Conservation (phyloP, 2,113 vertebrate species). For the Lonchura striata region DNA sequence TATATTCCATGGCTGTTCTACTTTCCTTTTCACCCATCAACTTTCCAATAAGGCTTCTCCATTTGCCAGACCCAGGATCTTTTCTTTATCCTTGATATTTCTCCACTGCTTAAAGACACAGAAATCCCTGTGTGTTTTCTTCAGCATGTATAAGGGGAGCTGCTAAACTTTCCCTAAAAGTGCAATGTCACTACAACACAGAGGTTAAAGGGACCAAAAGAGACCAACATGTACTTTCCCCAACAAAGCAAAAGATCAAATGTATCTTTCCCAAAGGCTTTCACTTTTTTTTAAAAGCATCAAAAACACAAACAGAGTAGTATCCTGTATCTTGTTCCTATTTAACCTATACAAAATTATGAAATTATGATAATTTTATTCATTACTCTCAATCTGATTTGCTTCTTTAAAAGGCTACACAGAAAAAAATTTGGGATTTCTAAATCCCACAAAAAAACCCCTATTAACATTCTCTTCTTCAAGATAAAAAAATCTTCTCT, state of each 20-base stretch:
- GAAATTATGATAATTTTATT: not conserved
- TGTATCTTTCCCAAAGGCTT: accelerated
- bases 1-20: not conserved
- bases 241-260: not conserved
- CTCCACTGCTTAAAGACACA: not conserved
- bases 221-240: not conserved
- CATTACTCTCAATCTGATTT: not conserved
- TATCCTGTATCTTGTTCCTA: not conserved
- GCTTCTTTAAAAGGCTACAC: not conserved
- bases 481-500: not conserved
- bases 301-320: not conserved
- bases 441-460: too few species aligned
- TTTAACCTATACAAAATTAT: not conserved
- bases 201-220: not conserved
- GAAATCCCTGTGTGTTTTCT: not conserved
- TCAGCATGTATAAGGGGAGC: not conserved
- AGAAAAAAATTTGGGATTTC: not conserved
- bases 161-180: not conserved
- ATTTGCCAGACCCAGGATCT: not conserved
- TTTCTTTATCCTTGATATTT: not conserved
- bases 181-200: not conserved
- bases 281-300: not conserved
- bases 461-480: not conserved
- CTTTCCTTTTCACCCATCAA: not conserved
- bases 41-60: accelerated